Base-by-base conservation (phyloP, 2,888 invertebrate genomes). In the Cremastinae sp. region DNA sequence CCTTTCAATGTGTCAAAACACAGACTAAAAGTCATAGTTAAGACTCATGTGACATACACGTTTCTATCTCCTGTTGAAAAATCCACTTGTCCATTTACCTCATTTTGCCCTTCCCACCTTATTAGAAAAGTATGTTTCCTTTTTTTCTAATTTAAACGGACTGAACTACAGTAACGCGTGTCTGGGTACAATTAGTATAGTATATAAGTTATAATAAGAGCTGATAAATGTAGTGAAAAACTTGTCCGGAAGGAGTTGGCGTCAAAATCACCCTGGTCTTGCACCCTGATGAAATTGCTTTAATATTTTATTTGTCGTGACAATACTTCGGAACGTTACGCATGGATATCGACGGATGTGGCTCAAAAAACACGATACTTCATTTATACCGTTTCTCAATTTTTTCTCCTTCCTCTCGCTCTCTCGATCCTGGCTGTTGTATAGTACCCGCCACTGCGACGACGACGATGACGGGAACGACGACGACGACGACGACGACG, bases 381-480 rank as follows among this genome's bases (percentile, higher is more conserved):
- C 70, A 61, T 75, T 70, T 75, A 70, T 70, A 75, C 65, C 75
- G 64, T 59, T 61, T 61, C 55, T 20, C 37, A 41, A 22, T 58
- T 58, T 39, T 61, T 43, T 65, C 59, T 45, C 47, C 10, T n/a
- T 5, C 5, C 28, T 28, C 28, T 28, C 5, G 2, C 28, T 28
- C 28, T 28, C 5, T 28, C 5, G 28, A 2, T 28, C 28, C 28
- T 5, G 28, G 28, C 28, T 28, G 2, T 28, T 9, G 41, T 41
- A 41, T 2, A 12, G 12, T 12, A 41, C 2, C 28, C 28, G 28
- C 12, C 28, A 39, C 55, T 16, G 9, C 55, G 55, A 28, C 28
- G 28, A 28, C 28, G 28, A 45, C 59, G 59, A 20, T 9, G 61
- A 35, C 53, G 59, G 51, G 16, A 39, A 37, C 16, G 37, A 58